A percentile compares a stretch with the other conserved stretches of the same genome.
Conservation (phyloP, 2,113 vertebrate species). For the Sterna hirundo region DNA sequence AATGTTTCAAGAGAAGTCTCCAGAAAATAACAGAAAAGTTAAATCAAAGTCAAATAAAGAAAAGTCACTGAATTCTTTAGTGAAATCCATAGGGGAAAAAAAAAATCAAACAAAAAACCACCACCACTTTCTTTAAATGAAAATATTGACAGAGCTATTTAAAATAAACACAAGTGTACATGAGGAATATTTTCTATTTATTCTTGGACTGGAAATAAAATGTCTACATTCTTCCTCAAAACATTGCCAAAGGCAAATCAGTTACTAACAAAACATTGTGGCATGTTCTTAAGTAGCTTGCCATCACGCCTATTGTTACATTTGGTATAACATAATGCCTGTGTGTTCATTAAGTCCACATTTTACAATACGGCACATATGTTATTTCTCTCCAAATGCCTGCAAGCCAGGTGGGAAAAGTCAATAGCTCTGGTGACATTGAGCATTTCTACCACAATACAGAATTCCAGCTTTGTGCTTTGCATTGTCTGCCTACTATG, state of each 20-base stretch:
- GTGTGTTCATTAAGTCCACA: slow-evolving; percentile 61
- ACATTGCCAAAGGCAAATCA: slow-evolving; percentile 62
- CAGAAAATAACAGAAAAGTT: slow-evolving; percentile 38
- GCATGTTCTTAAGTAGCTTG: slow-evolving; percentile 60
- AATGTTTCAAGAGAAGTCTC: slow-evolving; percentile 26
- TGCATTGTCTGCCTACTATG: slow-evolving; percentile 40
- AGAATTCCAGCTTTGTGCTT: slow-evolving; percentile 51
- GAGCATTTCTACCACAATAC: slow-evolving; percentile 44
- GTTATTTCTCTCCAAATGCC: slow-evolving; percentile 62
- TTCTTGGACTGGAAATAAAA: slow-evolving; percentile 48
- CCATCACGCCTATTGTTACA: slow-evolving; percentile 36
- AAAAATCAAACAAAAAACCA: background rate
- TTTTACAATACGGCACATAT: slow-evolving; percentile 61
- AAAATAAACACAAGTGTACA: slow-evolving; percentile 62
- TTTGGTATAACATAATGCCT: slow-evolving; percentile 34
- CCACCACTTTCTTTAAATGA: slow-evolving; percentile 49
- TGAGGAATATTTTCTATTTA: slow-evolving; percentile 53
- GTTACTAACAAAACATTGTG: slow-evolving; percentile 54
- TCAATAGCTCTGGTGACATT: slow-evolving; percentile 62
- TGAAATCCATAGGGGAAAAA: slow-evolving; percentile 15
- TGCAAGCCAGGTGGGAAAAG: slow-evolving; percentile 60
- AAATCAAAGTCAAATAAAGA: slow-evolving; percentile 65
- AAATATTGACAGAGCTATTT: slow-evolving; percentile 65
- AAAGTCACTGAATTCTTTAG: slow-evolving; percentile 34
- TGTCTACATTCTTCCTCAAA: slow-evolving; percentile 50